Conservation (phyloP, 2,888 invertebrate species). For the Peribatodes rhomboidaria region DNA sequence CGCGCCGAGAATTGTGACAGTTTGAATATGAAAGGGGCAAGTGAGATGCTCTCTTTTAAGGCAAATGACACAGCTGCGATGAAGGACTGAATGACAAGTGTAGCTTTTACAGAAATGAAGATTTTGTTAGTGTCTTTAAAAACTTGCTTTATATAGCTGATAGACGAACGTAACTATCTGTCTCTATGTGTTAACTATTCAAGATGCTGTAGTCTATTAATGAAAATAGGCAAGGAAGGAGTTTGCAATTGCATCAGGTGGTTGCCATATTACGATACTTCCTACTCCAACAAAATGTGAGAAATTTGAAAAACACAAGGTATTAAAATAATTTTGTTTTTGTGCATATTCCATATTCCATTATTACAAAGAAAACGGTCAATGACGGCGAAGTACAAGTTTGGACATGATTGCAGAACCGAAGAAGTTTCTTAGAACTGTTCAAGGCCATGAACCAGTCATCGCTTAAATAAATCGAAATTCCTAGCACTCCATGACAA, state of each 20-base stretch:
- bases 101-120: background rate
- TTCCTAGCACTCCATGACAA: background rate
- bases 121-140: no score
- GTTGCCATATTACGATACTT: no score
- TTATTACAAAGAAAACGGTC: background rate
- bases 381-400: background rate
- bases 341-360: background rate
- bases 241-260: no score
- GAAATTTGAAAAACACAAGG: no score
- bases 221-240: no score
- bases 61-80: background rate
- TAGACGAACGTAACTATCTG: no score
- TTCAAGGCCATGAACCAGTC: background rate
- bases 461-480: background rate
- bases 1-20: background rate
- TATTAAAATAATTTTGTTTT: background rate
- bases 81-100: background rate
- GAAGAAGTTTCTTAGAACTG: background rate
- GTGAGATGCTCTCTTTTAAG: background rate
- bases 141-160: no score
- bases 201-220: no score
- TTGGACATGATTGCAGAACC: background rate
- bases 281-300: no score
- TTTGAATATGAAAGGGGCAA: slow-evolving; percentile 2
- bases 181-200: no score